A percentile compares a stretch with the other conserved stretches of the same genome.
phyloP scores from a whole-genome alignment of 2,888 invertebrate genomes.

The Aricia artaxerxes region DNA sequence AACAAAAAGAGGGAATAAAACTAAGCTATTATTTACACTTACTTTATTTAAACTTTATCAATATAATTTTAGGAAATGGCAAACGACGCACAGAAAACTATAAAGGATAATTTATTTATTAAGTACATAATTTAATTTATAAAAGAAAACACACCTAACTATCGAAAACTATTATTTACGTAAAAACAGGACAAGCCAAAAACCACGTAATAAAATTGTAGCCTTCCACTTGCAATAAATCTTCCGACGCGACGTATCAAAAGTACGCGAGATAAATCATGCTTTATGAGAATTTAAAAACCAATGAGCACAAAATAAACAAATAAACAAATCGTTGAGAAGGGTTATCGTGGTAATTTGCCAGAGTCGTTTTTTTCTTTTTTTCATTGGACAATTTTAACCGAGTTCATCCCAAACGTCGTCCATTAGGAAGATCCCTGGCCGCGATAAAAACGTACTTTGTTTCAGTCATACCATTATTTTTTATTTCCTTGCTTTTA shows the following conservation, averaged over 20 bases:
- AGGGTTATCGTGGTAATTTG: constrained; percentile 35
- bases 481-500: constrained; percentile 65
- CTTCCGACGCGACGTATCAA: constrained; percentile 13
- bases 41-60: no score
- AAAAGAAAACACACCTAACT: not conserved
- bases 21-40: no score
- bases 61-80: no score
- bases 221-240: constrained; percentile 18
- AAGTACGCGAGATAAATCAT: constrained; percentile 8
- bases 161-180: not conserved
- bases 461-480: constrained; percentile 60
- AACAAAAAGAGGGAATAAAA: no score
- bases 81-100: no score
- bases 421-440: constrained; percentile 67
- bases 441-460: constrained; percentile 71
- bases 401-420: constrained; percentile 52
- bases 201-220: constrained; percentile 4
- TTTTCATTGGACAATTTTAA: constrained; percentile 49
- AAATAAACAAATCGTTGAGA: constrained; percentile 35
- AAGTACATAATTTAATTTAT: not conserved
- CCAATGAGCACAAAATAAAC: constrained; percentile 34
- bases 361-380: constrained; percentile 37
- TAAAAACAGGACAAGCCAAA: not conserved
- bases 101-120: not conserved
- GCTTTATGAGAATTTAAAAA: constrained; percentile 29